Conservation (phyloP, 2,113 vertebrate species). For the Pristiophorus japonicus region DNA sequence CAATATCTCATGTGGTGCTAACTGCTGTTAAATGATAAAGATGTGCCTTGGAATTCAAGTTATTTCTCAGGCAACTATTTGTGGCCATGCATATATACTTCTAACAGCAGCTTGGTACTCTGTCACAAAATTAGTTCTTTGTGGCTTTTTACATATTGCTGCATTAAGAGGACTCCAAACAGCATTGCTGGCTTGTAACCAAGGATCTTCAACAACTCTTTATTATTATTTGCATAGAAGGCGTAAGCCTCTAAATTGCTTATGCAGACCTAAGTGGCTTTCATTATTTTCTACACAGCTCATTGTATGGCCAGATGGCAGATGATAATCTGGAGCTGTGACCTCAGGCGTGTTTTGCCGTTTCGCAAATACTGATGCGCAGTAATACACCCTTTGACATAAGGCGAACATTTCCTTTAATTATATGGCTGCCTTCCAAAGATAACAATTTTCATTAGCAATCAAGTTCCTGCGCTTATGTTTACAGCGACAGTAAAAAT, state of each 20-base stretch:
- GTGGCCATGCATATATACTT: background rate
- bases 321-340: slow-evolving; percentile 9
- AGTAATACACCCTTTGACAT: background rate
- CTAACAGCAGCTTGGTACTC: background rate
- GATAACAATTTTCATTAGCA: slow-evolving; percentile 13
- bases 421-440: slow-evolving; percentile 14
- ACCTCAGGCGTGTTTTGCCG: background rate
- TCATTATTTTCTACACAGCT: background rate
- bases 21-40: background rate
- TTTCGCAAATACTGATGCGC: background rate
- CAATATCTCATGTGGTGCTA: background rate
- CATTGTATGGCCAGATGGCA: slow-evolving; percentile 13
- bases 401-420: slow-evolving; percentile 5
- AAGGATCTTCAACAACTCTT: background rate
- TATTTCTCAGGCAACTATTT: background rate
- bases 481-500: background rate
- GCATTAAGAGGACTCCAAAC: background rate
- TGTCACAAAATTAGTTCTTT: background rate
- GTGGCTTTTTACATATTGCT: background rate
- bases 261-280: slow-evolving; percentile 9
- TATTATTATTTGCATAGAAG: slow-evolving; percentile 15
- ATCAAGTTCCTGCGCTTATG: background rate
- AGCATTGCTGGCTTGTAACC: background rate
- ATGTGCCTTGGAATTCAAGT: background rate
- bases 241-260: background rate